phyloP scores from a whole-genome alignment of 2,797 vertebrate species.

The Xiphorhynchus erythropygius region DNA sequence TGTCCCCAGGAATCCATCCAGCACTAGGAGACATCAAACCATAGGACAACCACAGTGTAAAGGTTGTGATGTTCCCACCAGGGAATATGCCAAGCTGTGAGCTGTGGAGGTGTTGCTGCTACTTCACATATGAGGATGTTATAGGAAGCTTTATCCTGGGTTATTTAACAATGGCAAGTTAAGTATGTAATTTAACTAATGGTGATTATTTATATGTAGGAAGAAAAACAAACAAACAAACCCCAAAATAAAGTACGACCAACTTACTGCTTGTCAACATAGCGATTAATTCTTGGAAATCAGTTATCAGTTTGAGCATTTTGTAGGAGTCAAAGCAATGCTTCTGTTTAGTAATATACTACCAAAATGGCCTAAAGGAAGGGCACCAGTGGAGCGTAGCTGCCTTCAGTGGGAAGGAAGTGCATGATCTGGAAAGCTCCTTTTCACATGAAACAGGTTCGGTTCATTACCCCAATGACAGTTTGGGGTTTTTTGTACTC shows the following conservation, averaged over 20 bases:
- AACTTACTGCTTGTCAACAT: not conserved
- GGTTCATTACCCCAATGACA: not conserved
- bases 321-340: not conserved
- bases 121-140: not conserved
- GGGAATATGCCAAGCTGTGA: not conserved
- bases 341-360: not conserved
- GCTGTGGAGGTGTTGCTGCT: not conserved
- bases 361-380: constrained; percentile 5
- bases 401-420: not conserved
- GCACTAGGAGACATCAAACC: not conserved
- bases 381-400: not conserved
- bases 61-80: not conserved
- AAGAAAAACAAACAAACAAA: not conserved
- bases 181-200: not conserved
- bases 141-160: not conserved
- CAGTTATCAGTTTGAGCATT: not conserved
- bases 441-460: not conserved
- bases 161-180: not conserved
- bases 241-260: not conserved
- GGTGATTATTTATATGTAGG: not conserved
- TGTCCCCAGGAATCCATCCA: not conserved
- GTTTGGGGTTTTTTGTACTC: not conserved
- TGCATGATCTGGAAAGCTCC: not conserved
- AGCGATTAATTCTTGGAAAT: not conserved
- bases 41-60: not conserved